phyloP scores from a whole-genome alignment of 2,113 vertebrate species.

The Polypterus bichir region DNA sequence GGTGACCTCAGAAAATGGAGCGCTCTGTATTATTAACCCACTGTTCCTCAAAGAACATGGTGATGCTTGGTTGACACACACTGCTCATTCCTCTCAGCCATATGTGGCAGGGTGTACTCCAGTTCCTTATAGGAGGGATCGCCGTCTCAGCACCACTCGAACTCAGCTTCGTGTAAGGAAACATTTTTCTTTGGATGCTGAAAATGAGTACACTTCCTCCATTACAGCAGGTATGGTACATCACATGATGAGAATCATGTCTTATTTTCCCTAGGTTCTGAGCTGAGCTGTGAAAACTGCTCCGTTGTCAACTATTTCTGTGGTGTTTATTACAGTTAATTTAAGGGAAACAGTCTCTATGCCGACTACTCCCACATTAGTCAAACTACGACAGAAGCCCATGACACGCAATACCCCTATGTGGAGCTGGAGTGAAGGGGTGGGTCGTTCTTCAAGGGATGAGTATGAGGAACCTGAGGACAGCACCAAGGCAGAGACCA shows the following conservation, averaged over 20 bases:
- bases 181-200: conserved; percentile 36
- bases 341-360: not conserved
- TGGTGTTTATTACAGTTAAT: too few relatives aligned
- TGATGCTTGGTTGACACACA: conserved; percentile 32
- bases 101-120: not conserved
- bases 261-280: too few relatives aligned
- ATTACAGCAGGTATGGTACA: not conserved
- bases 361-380: conserved; percentile 9
- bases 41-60: conserved; percentile 65
- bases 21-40: conserved; percentile 65
- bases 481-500: conserved; percentile 13
- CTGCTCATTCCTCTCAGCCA: not conserved
- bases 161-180: conserved; percentile 29
- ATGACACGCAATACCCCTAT: conserved; percentile 2
- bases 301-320: too few relatives aligned
- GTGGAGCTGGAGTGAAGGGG: conserved; percentile 16
- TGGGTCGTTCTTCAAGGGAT: not conserved
- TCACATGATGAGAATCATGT: too few relatives aligned
- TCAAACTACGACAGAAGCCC: conserved; percentile 38
- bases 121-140: conserved; percentile 12
- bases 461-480: not conserved
- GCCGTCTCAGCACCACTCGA: conserved; percentile 37
- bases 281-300: too few relatives aligned
- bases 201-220: not conserved
- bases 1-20: conserved; percentile 41